Percentiles rank a stretch among this genome's conserved stretches.
Evolutionary conservation across 2,797 vertebrate species (phyloP).

Genomic region (Catharus ustulatus): DNA sequence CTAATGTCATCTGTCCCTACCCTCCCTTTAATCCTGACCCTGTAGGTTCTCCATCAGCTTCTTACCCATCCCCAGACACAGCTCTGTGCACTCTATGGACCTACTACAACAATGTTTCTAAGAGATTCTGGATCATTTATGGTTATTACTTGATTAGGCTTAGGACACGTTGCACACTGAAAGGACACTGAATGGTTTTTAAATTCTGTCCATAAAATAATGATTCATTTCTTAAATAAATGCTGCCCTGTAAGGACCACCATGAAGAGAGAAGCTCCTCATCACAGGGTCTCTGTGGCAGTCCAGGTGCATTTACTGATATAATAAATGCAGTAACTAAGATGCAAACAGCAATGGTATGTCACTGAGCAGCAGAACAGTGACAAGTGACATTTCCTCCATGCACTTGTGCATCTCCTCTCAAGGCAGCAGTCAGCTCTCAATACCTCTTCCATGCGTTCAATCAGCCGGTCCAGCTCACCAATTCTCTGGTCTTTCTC

Average conservation of each 20-base stretch:
- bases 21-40: background rate
- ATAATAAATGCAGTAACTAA: background rate
- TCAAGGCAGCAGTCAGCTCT: background rate
- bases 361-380: background rate
- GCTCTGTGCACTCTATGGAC: background rate
- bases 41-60: background rate
- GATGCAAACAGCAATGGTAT: background rate
- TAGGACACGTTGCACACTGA: background rate
- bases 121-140: background rate
- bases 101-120: background rate
- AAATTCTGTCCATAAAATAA: background rate
- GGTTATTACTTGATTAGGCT: background rate
- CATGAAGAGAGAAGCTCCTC: background rate
- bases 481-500: constrained; percentile 90
- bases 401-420: background rate
- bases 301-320: background rate
- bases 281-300: background rate
- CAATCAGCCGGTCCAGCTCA: constrained; percentile 90
- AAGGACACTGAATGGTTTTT: background rate
- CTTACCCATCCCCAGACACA: background rate
- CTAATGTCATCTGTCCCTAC: background rate
- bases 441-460: constrained; percentile 89
- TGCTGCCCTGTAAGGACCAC: background rate
- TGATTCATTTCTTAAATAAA: background rate
- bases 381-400: background rate